These are phyloP conservation scores for Macrostomum cliftonense DNA, from an alignment of 2,888 invertebrate species.

Conservation along the genomic window DNA sequence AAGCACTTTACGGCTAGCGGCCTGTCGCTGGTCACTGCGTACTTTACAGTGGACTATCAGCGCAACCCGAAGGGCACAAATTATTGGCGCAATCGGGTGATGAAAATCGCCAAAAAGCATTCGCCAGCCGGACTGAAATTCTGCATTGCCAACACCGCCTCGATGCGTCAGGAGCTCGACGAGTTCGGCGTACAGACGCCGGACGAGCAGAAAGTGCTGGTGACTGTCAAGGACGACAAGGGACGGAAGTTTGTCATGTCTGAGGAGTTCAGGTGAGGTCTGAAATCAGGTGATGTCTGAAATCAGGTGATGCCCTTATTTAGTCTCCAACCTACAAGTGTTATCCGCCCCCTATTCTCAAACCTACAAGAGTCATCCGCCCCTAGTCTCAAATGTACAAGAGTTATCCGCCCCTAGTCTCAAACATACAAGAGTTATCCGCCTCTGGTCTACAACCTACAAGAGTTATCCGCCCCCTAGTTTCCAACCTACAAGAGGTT, in stretches of 20 bases:
- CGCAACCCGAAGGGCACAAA: slow-evolving; percentile 88
- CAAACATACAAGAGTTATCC: too few species aligned
- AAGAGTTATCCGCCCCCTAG: too few species aligned
- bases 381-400: too few species aligned
- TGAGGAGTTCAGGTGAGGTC: slow-evolving; percentile 61
- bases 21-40: slow-evolving; percentile 59
- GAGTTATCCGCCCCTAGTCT: too few species aligned
- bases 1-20: too few species aligned
- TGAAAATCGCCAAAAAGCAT: slow-evolving; percentile 63
- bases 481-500: too few species aligned
- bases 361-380: too few species aligned
- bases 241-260: slow-evolving; percentile 73
- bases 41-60: slow-evolving; percentile 77
- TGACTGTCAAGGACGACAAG: slow-evolving; percentile 60
- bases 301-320: too few species aligned
- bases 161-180: slow-evolving; percentile 66
- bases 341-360: too few species aligned
- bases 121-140: slow-evolving; percentile 48
- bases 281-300: too few species aligned
- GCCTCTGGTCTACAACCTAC: too few species aligned
- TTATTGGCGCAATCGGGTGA: slow-evolving; percentile 67
- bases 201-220: slow-evolving; percentile 70
- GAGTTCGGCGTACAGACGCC: slow-evolving; percentile 48
- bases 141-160: slow-evolving; percentile 75
- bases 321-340: too few species aligned